Conservation (phyloP, 2,888 invertebrate species). For the Anoplius nigerrimus region DNA sequence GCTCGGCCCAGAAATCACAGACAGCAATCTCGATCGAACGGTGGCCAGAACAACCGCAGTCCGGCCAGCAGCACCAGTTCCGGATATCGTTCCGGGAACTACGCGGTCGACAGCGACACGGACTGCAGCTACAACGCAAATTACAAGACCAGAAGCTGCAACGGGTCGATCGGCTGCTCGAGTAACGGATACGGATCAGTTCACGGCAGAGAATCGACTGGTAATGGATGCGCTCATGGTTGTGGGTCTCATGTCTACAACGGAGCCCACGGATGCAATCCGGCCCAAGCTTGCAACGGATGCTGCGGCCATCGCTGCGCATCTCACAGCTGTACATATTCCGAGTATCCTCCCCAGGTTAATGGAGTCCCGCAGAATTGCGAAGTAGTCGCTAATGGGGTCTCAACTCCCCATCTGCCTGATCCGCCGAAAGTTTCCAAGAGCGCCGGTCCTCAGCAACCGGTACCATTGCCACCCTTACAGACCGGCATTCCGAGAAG, state of each 20-base stretch:
- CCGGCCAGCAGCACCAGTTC: constrained; percentile 72
- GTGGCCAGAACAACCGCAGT: constrained; percentile 35
- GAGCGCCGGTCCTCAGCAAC: no score
- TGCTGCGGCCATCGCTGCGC: background rate
- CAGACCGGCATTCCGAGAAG: constrained; percentile 56
- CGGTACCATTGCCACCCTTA: no score
- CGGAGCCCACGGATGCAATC: background rate
- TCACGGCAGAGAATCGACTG: background rate
- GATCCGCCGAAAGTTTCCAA: background rate
- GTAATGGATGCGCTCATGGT: background rate
- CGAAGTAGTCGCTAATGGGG: background rate
- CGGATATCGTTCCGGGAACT: constrained; percentile 78
- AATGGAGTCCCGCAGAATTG: background rate
- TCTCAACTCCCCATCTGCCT: no score
- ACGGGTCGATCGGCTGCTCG: background rate
- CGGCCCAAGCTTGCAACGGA: background rate
- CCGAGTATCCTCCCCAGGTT: background rate
- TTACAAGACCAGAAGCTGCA: background rate
- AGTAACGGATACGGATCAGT: background rate
- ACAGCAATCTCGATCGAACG: background rate
- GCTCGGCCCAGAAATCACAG: background rate
- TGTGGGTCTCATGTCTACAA: constrained; percentile 33
- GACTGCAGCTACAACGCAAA: constrained; percentile 77
- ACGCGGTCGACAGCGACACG: constrained; percentile 72
- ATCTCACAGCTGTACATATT: background rate